Percentiles rank a stretch among this genome's conserved stretches.
These are phyloP conservation scores for Geodia barretti DNA, from an alignment of 37 sponge, comb jelly and placozoan genomes.

Conservation along the genomic window DNA sequence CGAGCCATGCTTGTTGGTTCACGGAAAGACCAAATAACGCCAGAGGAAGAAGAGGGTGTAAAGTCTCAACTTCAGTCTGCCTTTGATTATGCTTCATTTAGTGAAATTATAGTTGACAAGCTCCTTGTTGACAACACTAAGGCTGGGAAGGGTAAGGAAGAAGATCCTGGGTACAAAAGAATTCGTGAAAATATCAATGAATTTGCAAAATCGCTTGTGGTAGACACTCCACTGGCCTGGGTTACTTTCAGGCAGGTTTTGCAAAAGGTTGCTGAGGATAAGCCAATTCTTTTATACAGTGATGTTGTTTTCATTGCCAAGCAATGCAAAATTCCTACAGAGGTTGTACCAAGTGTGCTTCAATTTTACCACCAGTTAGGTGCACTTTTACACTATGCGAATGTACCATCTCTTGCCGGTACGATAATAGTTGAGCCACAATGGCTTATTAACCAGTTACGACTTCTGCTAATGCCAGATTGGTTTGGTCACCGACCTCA, in stretches of 20 bases:
- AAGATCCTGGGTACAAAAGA: constrained; percentile 23
- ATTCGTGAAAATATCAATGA: constrained; percentile 1
- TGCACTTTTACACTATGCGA: constrained; percentile 33
- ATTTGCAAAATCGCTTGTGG: constrained; percentile 20
- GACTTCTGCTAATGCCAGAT: constrained; percentile 22
- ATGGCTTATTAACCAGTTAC: constrained; percentile 41
- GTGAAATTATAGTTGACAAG: background rate
- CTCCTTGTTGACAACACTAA: constrained; percentile 54
- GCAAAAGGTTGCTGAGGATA: background rate
- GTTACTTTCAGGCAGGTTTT: constrained; percentile 47
- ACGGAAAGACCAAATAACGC: too few species aligned
- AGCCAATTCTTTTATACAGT: constrained; percentile 1
- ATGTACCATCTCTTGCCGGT: constrained; percentile 12
- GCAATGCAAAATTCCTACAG: constrained; percentile 10
- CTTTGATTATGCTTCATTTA: too few species aligned
- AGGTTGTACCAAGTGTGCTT: constrained; percentile 40
- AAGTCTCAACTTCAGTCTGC: too few species aligned
- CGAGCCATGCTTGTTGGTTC: too few species aligned
- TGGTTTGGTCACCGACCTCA: constrained; percentile 8
- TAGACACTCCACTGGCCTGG: constrained; percentile 52
- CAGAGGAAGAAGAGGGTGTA: too few species aligned
- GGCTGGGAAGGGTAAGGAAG: constrained; percentile 34
- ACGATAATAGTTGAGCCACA: constrained; percentile 42
- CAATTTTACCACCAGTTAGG: constrained; percentile 61
- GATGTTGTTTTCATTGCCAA: constrained; percentile 17